Percentiles rank a stretch among this genome's conserved stretches.
Evolutionary conservation across 2,113 vertebrate genomes (phyloP).

Genomic region (Cavia aperea): DNA sequence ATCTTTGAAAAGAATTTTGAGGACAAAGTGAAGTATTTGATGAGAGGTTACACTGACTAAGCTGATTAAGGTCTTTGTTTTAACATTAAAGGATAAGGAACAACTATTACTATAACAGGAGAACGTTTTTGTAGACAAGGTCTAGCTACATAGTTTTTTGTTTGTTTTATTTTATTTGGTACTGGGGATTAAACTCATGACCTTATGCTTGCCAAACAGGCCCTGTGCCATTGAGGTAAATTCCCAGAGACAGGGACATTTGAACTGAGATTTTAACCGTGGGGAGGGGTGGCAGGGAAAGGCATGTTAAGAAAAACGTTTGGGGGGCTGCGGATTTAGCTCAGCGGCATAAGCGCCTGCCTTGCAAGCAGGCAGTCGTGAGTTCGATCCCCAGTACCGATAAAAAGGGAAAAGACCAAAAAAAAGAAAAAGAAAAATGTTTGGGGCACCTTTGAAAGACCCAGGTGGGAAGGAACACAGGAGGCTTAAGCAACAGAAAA

Average conservation of each 20-base stretch:
- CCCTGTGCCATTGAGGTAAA: too few relatives aligned
- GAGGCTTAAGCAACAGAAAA: too few relatives aligned
- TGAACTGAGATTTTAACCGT: not conserved
- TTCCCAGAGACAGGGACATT: not conserved
- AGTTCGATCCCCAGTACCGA: too few relatives aligned
- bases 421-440: too few relatives aligned
- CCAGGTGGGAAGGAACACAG: not conserved
- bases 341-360: too few relatives aligned
- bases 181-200: too few relatives aligned
- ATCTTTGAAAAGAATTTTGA: not conserved
- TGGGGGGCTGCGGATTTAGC: too few relatives aligned
- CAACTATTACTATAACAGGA: not conserved
- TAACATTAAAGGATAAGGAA: not conserved
- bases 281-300: not conserved
- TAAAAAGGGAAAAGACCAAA: too few relatives aligned
- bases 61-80: not conserved
- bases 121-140: not conserved
- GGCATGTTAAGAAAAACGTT: not conserved
- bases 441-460: not conserved
- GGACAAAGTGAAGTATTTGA: not conserved
- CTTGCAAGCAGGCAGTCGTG: too few relatives aligned
- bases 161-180: too few relatives aligned
- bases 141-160: too few relatives aligned
- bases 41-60: not conserved
- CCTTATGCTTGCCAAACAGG: too few relatives aligned